A percentile compares a stretch with the other conserved stretches of the same genome.
Conservation (phyloP, 2,888 invertebrate species). For the Noctua janthina region DNA sequence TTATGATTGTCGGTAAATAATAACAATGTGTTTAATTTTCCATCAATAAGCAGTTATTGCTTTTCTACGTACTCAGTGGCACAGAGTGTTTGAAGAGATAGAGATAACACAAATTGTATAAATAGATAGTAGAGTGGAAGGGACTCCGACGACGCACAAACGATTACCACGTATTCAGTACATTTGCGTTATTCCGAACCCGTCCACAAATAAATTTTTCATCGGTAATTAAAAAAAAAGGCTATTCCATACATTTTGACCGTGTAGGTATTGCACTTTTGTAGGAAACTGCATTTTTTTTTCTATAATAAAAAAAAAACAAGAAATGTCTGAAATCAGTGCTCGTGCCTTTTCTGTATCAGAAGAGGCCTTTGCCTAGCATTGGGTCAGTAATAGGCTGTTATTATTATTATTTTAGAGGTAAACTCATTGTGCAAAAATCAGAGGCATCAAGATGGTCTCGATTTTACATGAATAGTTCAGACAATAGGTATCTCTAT, state of each 20-base stretch:
- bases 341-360: too few relatives aligned
- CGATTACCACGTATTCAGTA: not conserved
- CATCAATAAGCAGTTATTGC: conserved; percentile 38
- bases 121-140: not conserved
- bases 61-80: not conserved
- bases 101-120: not conserved
- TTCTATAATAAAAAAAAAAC: too few relatives aligned
- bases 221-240: too few relatives aligned
- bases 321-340: too few relatives aligned
- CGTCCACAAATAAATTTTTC: too few relatives aligned
- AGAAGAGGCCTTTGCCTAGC: too few relatives aligned
- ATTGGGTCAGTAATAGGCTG: too few relatives aligned
- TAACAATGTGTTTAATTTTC: conserved; percentile 61
- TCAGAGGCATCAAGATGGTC: not conserved
- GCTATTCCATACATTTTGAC: too few relatives aligned
- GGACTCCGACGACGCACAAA: not conserved
- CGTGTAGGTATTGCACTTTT: too few relatives aligned
- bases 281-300: too few relatives aligned
- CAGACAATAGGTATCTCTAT: not conserved
- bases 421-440: not conserved
- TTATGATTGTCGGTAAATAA: conserved; percentile 60
- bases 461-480: not conserved
- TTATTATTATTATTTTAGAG: not conserved
- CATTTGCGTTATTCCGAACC: not conserved
- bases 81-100: conserved; percentile 5